Evolutionary conservation across 1,140 invertebrate species (phyloP).

Genomic region (Caenorhabditis remanei): DNA sequence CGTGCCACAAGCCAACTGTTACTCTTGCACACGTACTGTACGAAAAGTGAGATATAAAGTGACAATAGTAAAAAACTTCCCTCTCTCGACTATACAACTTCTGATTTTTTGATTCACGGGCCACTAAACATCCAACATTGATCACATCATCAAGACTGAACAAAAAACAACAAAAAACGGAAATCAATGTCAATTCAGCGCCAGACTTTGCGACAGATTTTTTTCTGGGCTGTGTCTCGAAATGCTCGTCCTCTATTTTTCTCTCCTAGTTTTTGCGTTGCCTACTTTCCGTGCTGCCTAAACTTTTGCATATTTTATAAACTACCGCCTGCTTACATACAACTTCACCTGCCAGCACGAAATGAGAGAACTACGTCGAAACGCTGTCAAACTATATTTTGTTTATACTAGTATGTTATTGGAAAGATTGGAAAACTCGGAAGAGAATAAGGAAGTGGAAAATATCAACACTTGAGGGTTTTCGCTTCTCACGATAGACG

Average conservation of each 20-base stretch:
- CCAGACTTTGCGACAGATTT: constrained; percentile 19
- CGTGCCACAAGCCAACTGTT: no score
- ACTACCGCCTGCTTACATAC: constrained; percentile 3
- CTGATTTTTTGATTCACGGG: neutral
- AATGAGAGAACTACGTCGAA: neutral
- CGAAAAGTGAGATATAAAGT: neutral
- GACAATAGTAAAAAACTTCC: neutral
- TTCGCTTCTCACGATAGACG: neutral
- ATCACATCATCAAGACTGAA: neutral
- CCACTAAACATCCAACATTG: constrained; percentile 10
- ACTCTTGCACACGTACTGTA: neutral
- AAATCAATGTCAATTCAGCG: constrained; percentile 28
- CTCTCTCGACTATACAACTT: neutral
- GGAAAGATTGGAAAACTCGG: neutral
- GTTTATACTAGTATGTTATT: no score
- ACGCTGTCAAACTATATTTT: neutral
- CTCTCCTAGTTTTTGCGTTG: constrained; percentile 29
- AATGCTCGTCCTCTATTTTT: neutral
- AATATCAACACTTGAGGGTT: neutral
- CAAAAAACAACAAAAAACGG: constrained; percentile 8
- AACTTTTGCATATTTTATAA: constrained; percentile 54
- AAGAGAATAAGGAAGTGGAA: constrained; percentile 24
- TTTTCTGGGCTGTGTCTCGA: neutral
- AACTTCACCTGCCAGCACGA: neutral
- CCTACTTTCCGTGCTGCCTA: neutral